Percentiles rank a stretch among this genome's conserved stretches.
Conservation (phyloP, 2,888 invertebrate species). For the Lucinisca nassula region DNA sequence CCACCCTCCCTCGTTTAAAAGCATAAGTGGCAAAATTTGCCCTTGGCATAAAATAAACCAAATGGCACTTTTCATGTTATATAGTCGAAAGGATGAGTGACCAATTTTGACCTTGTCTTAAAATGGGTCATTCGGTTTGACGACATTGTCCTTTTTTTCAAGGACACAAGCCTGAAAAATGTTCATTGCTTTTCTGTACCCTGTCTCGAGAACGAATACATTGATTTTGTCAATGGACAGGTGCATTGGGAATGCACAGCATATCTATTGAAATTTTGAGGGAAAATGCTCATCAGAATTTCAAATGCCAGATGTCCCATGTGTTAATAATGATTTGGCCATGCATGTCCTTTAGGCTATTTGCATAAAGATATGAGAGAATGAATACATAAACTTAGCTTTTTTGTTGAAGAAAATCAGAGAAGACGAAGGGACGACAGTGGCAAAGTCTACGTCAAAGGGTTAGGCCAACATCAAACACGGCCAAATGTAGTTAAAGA, state of each 20-base stretch:
- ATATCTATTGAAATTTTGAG: background rate
- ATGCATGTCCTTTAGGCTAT: background rate
- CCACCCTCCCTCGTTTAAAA: too few relatives aligned
- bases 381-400: background rate
- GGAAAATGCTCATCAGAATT: background rate
- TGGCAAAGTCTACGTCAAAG: background rate
- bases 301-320: background rate
- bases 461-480: background rate
- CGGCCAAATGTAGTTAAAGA: background rate
- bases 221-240: background rate
- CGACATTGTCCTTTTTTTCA: too few relatives aligned
- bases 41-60: too few relatives aligned
- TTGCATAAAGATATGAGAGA: background rate
- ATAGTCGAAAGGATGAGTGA: too few relatives aligned
- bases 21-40: too few relatives aligned
- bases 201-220: too few relatives aligned
- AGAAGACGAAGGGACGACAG: background rate
- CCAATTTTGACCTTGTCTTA: too few relatives aligned
- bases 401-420: background rate
- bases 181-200: too few relatives aligned
- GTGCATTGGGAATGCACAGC: background rate
- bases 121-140: too few relatives aligned
- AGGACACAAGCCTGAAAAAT: too few relatives aligned
- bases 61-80: too few relatives aligned
- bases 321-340: background rate